Percentiles rank a stretch among this genome's conserved stretches.
These are phyloP conservation scores for Litocranius walleri DNA, from an alignment of 2,113 vertebrate genomes.

Conservation along the genomic window DNA sequence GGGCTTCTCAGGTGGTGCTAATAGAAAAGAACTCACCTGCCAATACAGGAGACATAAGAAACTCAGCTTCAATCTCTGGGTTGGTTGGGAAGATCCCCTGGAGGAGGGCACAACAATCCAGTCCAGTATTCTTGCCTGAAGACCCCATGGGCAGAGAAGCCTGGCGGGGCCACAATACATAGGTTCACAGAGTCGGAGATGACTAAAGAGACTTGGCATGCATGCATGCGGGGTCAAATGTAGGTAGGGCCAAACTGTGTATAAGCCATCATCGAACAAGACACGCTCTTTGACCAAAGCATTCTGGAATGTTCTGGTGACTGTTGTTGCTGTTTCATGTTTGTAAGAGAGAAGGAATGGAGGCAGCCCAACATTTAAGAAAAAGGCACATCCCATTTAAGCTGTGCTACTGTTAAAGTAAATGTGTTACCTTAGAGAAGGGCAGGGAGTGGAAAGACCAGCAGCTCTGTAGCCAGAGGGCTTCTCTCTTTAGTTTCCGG, in stretches of 20 bases:
- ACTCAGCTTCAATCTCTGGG: neutral
- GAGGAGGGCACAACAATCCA: neutral
- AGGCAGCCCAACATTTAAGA: neutral
- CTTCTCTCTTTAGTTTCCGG: neutral
- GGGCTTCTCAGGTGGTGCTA: neutral
- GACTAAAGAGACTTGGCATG: neutral
- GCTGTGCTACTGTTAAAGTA: neutral
- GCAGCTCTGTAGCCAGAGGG: neutral
- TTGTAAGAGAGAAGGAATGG: neutral
- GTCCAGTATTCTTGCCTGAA: neutral
- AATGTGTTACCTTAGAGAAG: neutral
- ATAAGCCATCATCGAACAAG: neutral
- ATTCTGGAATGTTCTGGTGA: neutral
- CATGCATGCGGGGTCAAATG: neutral
- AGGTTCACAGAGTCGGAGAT: neutral
- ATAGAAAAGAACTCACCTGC: neutral
- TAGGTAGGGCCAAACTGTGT: neutral
- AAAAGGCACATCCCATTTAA: neutral
- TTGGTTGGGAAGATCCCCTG: neutral
- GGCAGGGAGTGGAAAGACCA: neutral
- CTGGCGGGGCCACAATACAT: rapidly evolving
- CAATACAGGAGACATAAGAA: neutral
- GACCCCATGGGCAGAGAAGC: neutral
- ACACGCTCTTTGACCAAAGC: neutral
- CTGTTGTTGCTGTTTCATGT: neutral